phyloP scores from a whole-genome alignment of 2,888 invertebrate genomes.

The Lasioglossum morio region DNA sequence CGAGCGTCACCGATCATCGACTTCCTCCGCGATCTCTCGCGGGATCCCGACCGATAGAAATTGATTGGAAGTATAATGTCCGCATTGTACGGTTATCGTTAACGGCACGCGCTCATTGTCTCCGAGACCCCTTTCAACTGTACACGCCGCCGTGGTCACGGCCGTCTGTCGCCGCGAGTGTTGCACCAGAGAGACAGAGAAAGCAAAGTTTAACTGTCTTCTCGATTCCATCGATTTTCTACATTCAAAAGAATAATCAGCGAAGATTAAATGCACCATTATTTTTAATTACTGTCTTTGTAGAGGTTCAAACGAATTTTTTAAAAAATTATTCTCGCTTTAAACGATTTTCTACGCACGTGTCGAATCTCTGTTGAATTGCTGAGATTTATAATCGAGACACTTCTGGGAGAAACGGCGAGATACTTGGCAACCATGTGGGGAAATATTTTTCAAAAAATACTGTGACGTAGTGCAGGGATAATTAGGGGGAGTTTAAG shows the following conservation, averaged over 20 bases:
- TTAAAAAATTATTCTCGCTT: accelerated
- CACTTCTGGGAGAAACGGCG: background rate
- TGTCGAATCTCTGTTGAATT: background rate
- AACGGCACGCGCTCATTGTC: background rate
- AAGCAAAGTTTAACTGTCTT: background rate
- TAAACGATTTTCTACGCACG: background rate
- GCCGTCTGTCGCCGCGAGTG: background rate
- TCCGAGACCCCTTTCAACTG: background rate
- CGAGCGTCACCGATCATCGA: conserved; percentile 9
- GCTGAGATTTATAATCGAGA: background rate
- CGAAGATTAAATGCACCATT: no score
- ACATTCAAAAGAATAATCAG: no score
- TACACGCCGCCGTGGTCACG: background rate
- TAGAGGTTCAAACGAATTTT: background rate
- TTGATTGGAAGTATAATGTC: conserved; percentile 59
- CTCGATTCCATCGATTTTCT: background rate
- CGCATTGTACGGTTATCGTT: conserved; percentile 44
- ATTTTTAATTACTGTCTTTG: no score
- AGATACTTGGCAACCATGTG: background rate
- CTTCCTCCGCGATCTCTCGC: conserved; percentile 32
- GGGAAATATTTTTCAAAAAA: background rate
- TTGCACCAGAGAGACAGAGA: background rate
- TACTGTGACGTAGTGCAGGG: background rate
- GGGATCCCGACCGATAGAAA: conserved; percentile 44
- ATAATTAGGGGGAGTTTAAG: background rate